phyloP scores from a whole-genome alignment of 2,797 vertebrate species.

The Phrynocephalus vlangalii region DNA sequence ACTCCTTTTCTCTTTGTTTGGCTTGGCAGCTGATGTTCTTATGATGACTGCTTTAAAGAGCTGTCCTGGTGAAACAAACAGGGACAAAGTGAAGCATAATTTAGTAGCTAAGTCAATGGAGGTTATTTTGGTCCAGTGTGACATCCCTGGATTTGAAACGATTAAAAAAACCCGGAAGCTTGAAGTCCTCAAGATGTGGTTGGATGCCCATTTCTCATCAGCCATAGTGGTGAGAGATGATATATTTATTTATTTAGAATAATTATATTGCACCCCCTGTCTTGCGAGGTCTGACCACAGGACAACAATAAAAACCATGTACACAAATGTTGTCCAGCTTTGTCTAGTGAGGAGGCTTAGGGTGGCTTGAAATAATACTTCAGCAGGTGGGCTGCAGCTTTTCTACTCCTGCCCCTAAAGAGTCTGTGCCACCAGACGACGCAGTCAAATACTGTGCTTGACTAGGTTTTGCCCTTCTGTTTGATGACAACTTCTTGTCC shows the following conservation, averaged over 20 bases:
- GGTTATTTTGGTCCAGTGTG: background rate
- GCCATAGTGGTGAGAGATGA: background rate
- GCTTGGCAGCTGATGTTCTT: conserved; percentile 3
- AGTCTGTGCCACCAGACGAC: background rate
- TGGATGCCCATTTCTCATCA: background rate
- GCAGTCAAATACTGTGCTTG: background rate
- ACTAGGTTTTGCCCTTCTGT: background rate
- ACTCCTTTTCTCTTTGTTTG: background rate
- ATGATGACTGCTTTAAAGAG: background rate
- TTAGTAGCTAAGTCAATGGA: background rate
- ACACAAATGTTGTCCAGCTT: too few relatives aligned
- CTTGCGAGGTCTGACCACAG: too few relatives aligned
- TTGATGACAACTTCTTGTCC: too few relatives aligned
- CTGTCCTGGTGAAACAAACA: background rate
- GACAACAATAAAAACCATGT: too few relatives aligned
- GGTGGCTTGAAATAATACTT: background rate
- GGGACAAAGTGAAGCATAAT: background rate
- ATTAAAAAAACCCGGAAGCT: background rate
- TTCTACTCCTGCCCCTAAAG: background rate
- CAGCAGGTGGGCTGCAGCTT: background rate
- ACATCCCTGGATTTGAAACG: background rate
- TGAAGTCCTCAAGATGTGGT: background rate
- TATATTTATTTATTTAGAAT: too few relatives aligned
- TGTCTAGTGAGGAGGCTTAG: too few relatives aligned
- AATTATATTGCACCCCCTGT: too few relatives aligned